Percentiles rank a stretch among this genome's conserved stretches.
Evolutionary conservation across 2,113 vertebrate genomes (phyloP).

Genomic region (Delphinus delphis): DNA sequence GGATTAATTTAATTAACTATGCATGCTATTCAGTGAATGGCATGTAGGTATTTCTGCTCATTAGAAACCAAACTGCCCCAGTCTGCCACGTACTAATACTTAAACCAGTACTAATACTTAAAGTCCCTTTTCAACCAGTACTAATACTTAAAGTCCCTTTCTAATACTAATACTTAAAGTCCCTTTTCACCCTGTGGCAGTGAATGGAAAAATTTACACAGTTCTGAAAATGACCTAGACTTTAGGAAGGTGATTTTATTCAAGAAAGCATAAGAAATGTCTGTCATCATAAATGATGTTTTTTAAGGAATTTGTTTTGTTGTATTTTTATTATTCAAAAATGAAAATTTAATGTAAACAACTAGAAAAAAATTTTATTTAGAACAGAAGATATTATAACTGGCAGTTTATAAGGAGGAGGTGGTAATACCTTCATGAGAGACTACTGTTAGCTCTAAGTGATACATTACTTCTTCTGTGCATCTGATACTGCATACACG

Average conservation of each 20-base stretch:
- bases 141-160: too few relatives aligned
- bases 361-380: not conserved
- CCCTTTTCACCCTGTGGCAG: not conserved
- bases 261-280: not conserved
- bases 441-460: not conserved
- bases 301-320: not conserved
- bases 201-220: not conserved
- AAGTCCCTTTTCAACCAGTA: too few relatives aligned
- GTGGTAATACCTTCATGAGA: not conserved
- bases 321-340: not conserved
- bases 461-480: too few relatives aligned
- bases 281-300: not conserved
- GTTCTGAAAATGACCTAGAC: not conserved
- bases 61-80: not conserved
- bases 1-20: not conserved
- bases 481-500: fast-evolving
- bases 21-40: not conserved
- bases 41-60: not conserved
- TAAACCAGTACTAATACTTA: not conserved
- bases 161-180: not conserved
- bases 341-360: not conserved
- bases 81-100: too few relatives aligned
- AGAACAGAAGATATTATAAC: not conserved
- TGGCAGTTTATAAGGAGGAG: not conserved
- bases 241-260: conserved; percentile 38